Base-by-base conservation (phyloP, 2,113 vertebrate species). In the Ceyx melanurus region DNA sequence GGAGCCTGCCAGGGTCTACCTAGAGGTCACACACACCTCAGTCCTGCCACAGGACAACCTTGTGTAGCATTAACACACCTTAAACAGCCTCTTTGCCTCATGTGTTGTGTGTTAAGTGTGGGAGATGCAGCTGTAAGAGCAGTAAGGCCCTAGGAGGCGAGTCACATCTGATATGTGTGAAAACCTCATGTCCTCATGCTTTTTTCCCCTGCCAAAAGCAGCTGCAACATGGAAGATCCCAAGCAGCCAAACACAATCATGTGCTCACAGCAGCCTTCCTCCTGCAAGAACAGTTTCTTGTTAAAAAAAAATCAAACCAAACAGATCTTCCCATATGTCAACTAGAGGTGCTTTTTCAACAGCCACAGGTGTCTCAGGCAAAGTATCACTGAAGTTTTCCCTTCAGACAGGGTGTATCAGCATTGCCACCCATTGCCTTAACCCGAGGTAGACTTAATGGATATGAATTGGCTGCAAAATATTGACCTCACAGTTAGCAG, bases 401-500 rank as follows among this genome's bases (percentile, higher is more conserved):
- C 62, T 68, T 54, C 43, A 66, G 25, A 71, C 3, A 84, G 28
- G 25, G 40, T 58, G 26, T 35, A 42, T 70, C 71, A 57, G 8
- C 75, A 90, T 40, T 11, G 2, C n/a, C 43, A 56, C 35, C 51
- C 76, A 70, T 0, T 75, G 53, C 60, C 45, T 85, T 40, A 78
- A 35, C 37, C 50, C 1, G 2, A 75, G 46, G 19, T 4, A 51
- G 13, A 37, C 70, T 79, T 82, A 87, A 85, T 2, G 1, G 23
- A 62, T 92, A 73, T 9, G 31, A 94, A 80, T 8, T 60, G n/a
- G 21, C 40, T 77, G 42, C 51, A 92, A 92, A 93, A 85, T 71
- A 92, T 5, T 74, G 84, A 90, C 46, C 50, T 87, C 42, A 26
- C 40, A 85, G 58, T 82, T 64, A 85, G 64, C 33, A 92, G 56